Evolutionary conservation across 2,113 vertebrate genomes (phyloP).

Genomic region (Picathartes gymnocephalus): DNA sequence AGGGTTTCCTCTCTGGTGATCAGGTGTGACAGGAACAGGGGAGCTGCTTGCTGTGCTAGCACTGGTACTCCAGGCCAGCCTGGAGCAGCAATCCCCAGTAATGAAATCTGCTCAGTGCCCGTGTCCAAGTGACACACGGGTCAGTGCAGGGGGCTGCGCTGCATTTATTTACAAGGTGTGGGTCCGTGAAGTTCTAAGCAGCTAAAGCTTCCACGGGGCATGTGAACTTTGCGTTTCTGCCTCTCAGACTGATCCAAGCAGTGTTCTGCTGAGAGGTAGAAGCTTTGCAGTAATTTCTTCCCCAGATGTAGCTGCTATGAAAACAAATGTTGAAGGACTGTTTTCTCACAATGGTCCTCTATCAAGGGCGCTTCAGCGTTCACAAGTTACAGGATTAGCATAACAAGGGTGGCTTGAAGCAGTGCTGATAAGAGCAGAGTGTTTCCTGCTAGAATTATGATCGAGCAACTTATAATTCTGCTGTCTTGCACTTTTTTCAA

Average conservation of each 20-base stretch:
- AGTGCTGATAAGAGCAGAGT: background rate
- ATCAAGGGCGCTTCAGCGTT: background rate
- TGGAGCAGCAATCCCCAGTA: background rate
- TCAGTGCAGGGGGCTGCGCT: background rate
- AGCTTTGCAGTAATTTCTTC: background rate
- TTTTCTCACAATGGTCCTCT: background rate
- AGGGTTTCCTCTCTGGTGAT: background rate
- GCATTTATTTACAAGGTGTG: background rate
- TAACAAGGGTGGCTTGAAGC: conserved; percentile 22
- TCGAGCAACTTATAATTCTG: conserved; percentile 14
- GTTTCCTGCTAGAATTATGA: conserved; percentile 44
- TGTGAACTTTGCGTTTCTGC: background rate
- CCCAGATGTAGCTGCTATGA: background rate
- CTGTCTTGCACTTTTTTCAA: conserved; percentile 21
- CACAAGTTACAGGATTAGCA: background rate
- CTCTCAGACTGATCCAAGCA: background rate
- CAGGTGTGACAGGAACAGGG: background rate
- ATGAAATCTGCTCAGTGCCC: rapidly evolving
- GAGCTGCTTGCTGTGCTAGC: background rate
- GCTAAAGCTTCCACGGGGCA: background rate
- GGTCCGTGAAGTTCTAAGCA: background rate
- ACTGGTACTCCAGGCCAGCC: background rate
- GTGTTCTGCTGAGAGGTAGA: background rate
- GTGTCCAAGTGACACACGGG: background rate
- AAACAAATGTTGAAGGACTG: conserved; percentile 18